A percentile compares a stretch with the other conserved stretches of the same genome.
phyloP scores from a whole-genome alignment of 2,797 vertebrate species.

The Molossus molossus region DNA sequence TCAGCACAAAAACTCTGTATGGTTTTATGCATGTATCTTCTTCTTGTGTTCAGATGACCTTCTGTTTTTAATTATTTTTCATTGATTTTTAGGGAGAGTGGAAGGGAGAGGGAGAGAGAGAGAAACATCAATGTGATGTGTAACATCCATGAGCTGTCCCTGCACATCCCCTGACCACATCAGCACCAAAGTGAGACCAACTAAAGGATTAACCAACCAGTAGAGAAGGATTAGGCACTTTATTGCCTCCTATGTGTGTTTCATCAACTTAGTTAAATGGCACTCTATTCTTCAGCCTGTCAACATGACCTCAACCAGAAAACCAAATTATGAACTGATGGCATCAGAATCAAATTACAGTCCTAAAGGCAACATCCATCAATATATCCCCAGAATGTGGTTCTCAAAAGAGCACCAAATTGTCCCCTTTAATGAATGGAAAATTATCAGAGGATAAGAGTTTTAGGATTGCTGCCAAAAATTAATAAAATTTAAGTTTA shows the following conservation, averaged over 20 bases:
- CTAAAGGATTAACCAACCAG: conserved; percentile 54
- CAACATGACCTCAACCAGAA: conserved; percentile 75
- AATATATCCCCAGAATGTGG: conserved; percentile 4
- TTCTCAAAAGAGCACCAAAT: conserved; percentile 61
- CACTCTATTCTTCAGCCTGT: conserved; percentile 75
- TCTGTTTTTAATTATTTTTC: not conserved
- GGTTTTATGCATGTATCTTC: not conserved
- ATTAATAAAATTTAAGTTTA: conserved; percentile 56
- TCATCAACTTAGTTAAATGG: conserved; percentile 72
- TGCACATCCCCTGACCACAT: not conserved
- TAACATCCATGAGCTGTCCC: too few relatives aligned
- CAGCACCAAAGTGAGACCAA: conserved; percentile 65
- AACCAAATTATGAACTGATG: conserved; percentile 79
- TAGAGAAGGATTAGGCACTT: conserved; percentile 63
- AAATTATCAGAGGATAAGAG: conserved; percentile 22
- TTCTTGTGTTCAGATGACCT: conserved; percentile 51
- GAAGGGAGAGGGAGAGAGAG: too few relatives aligned
- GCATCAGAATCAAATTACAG: conserved; percentile 74
- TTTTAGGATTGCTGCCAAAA: conserved; percentile 39
- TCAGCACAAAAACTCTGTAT: conserved; percentile 33
- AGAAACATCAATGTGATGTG: too few relatives aligned
- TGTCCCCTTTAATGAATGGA: not conserved
- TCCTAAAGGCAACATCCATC: conserved; percentile 66
- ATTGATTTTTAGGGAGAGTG: too few relatives aligned
- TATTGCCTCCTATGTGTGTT: conserved; percentile 54